phyloP scores from a whole-genome alignment of 2,797 vertebrate genomes.

The Ciconia nigra region DNA sequence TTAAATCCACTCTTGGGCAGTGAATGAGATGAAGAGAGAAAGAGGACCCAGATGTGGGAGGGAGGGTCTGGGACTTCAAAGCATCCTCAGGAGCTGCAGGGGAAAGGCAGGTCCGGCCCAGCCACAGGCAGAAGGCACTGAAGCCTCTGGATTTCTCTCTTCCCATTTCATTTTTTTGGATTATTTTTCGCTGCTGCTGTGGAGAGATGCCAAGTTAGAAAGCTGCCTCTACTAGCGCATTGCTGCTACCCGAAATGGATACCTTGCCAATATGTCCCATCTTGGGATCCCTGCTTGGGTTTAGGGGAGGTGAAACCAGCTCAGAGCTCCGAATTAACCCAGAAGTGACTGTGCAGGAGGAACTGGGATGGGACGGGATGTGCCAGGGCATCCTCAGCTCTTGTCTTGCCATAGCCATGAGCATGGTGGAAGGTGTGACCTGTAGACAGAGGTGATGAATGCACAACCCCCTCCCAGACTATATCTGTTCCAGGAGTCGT shows the following conservation, averaged over 20 bases:
- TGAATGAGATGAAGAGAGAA: neutral
- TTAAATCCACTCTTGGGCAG: neutral
- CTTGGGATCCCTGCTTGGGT: neutral
- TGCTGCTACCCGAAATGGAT: neutral
- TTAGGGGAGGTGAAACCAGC: neutral
- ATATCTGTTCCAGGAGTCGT: neutral
- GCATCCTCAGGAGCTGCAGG: neutral
- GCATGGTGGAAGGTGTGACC: accelerated
- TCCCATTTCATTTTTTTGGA: neutral
- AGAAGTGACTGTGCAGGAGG: neutral
- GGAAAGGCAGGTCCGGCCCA: neutral
- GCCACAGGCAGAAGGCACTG: neutral
- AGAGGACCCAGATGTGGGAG: neutral
- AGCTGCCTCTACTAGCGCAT: neutral
- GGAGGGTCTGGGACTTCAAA: neutral
- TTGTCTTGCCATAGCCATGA: neutral
- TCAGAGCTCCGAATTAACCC: neutral
- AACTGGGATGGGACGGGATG: neutral
- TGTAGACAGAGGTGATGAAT: neutral
- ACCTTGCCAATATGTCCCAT: neutral
- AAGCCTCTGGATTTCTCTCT: neutral
- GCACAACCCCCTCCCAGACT: neutral
- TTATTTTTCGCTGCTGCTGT: neutral
- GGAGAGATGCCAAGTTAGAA: neutral
- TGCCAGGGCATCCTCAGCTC: neutral